phyloP scores from a whole-genome alignment of 2,888 invertebrate species.

The Parnassius mnemosyne region DNA sequence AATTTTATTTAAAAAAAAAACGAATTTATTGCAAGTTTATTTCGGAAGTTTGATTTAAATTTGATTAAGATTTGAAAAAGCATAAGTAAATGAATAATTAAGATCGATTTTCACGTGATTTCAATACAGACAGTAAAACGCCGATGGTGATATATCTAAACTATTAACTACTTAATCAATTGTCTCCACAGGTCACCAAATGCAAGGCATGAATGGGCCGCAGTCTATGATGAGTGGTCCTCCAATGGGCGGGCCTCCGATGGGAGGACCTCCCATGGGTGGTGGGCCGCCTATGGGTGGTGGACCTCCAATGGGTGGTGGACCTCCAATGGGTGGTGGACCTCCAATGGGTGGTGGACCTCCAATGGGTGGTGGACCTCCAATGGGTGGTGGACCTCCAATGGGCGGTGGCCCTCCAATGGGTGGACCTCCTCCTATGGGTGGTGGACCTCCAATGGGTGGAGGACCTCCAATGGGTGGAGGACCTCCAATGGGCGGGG shows the following conservation, averaged over 20 bases:
- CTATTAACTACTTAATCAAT: neutral
- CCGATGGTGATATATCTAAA: too few relatives aligned
- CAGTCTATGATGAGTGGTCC: slow-evolving; percentile 38
- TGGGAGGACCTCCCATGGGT: too few relatives aligned
- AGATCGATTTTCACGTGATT: too few relatives aligned
- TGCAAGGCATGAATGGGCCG: slow-evolving; percentile 38
- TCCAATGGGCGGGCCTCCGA: neutral
- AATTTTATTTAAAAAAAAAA: too few relatives aligned
- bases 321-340: neutral
- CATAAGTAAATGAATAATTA: too few relatives aligned
- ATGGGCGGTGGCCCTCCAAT: neutral
- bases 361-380: neutral
- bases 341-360: neutral
- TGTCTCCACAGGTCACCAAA: slow-evolving; percentile 24
- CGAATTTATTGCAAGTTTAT: too few relatives aligned
- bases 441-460: neutral
- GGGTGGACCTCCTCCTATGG: neutral
- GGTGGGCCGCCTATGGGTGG: neutral
- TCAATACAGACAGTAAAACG: too few relatives aligned
- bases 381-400: neutral
- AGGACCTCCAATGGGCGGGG: slow-evolving; percentile 12
- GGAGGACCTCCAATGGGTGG: slow-evolving; percentile 15
- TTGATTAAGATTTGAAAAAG: too few relatives aligned
- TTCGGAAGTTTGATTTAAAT: too few relatives aligned
- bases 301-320: neutral